Base-by-base conservation (phyloP, 2,888 invertebrate genomes). In the Drosophila colorata region DNA sequence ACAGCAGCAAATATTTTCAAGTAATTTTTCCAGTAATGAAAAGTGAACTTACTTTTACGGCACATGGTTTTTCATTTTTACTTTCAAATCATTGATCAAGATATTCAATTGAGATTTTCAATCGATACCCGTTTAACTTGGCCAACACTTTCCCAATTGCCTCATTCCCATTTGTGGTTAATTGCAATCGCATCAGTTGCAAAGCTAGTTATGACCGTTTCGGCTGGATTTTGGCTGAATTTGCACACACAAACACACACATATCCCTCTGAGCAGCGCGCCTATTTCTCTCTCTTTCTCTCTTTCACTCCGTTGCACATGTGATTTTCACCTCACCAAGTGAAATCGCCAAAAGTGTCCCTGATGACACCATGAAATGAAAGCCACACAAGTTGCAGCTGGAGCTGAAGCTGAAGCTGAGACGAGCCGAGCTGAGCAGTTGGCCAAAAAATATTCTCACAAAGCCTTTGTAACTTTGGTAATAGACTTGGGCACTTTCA, bases 51-150 rank as follows among this genome's bases (percentile, higher is more conserved):
- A 84, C 82, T 86, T 82, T 80, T 75, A 81, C 75, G 58, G 56
- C 51, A 61, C 55, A 49, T 52, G 53, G 47, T 43, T 49, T 67
- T 46, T 69, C 60, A 53, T 69, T 71, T 70, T 79, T 66, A 84
- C 83, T 84, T 84, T 84, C 83, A 80, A 79, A 88, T 86, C 74
- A 88, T 74, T 82, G 84, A 88, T 88, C 77, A 82, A 88, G 68
- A 82, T 86, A 58, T 79, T 77, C 74, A 80, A 86, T 79, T 69
- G 69, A 79, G 78, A 47, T 38, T 13, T 18, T 16, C 20, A 20
- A 37, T 25, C 16, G 41, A 58, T 60, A 58, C 14, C 16, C 25
- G 47, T 57, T 49, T 55, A 49, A 51, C 57, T 67, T 78, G 69
- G 55, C 74, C 61, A 74, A 79, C 83, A 77, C 83, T 88, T 84